These are phyloP conservation scores for Megaleporinus macrocephalus DNA, from an alignment of 2,113 vertebrate species.

Conservation along the genomic window DNA sequence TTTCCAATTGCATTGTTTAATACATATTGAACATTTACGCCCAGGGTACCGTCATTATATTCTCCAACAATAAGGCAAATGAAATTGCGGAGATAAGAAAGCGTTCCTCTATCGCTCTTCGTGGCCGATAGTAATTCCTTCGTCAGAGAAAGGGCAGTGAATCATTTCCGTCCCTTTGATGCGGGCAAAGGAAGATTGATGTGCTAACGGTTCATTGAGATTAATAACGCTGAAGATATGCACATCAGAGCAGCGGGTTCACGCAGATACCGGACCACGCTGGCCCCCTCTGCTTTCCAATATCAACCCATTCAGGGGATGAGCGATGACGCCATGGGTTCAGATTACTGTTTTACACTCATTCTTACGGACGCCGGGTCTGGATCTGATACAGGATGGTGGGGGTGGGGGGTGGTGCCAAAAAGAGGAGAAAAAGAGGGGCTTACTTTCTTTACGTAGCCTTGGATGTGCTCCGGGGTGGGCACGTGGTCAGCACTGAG, in stretches of 20 bases:
- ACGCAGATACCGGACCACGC: neutral
- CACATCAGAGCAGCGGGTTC: neutral
- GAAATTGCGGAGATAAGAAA: constrained; percentile 74
- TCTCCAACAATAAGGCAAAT: constrained; percentile 69
- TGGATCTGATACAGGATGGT: neutral
- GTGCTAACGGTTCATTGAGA: constrained; percentile 36
- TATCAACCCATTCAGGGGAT: constrained; percentile 33
- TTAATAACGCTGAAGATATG: constrained; percentile 39
- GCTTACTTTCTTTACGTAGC: constrained; percentile 94
- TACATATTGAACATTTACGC: constrained; percentile 67
- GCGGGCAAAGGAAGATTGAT: constrained; percentile 24
- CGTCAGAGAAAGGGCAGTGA: constrained; percentile 42
- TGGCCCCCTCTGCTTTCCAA: constrained; percentile 19
- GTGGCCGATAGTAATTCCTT: constrained; percentile 33
- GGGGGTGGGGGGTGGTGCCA: neutral
- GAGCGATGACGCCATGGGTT: constrained; percentile 13
- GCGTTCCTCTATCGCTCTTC: constrained; percentile 33
- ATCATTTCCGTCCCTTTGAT: constrained; percentile 49
- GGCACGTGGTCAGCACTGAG: constrained; percentile 83
- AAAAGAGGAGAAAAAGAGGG: neutral
- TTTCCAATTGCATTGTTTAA: constrained; percentile 76
- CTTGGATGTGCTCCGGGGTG: constrained; percentile 88
- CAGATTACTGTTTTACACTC: constrained; percentile 5
- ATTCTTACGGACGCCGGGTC: neutral
- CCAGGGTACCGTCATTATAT: constrained; percentile 66